Base-by-base conservation (phyloP, 1,140 invertebrate species). In the Metaphire vulgaris region DNA sequence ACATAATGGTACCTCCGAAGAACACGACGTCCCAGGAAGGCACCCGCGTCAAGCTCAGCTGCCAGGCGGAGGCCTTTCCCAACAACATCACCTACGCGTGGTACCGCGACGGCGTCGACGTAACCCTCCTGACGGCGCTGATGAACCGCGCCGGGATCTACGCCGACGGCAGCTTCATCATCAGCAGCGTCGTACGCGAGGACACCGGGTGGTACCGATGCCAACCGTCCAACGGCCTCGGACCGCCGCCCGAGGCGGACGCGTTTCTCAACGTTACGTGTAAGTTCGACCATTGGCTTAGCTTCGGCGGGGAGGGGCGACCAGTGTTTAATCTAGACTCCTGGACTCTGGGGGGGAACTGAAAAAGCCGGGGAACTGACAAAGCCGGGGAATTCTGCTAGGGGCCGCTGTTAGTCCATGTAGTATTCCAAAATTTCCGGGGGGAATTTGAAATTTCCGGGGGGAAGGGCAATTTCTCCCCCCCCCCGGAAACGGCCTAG, bases 11-110 rank as follows among this genome's bases (percentile, higher is more conserved):
- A 82, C 93, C 94, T 76, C 96, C 96, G 75, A 91, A 91, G 75
- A 98, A 98, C 87, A 92, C 93, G 86, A 98, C 96, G n/a, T 95
- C 93, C 83, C 88, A 93, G 74, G 94, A 97, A 87, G 95, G 95
- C 34, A 94, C 97, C 83, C 93, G 94, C 85, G 93, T 94, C 28
- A 91, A 94, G 84, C 96, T 99, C 85, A 91, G 91, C 12, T 99
- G 96, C 87, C 94, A 95, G 85, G 95, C 96, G 0, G 94, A 96
- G 85, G 96, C 95, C 15, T 89, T 95, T 81, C 96, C 96, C 1
- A 93, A 93, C 1, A 98, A 98, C 87, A 93, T 98, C 69, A 97
- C 94, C 0, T 56, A 6, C 67, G 2, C 2, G 30, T 98, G 96
- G 95, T 81, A 81, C 12, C 29, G 21, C 16, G 66, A 76, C 69